Evolutionary conservation across 2,888 invertebrate genomes (phyloP).

Genomic region (Coelinius sp.): DNA sequence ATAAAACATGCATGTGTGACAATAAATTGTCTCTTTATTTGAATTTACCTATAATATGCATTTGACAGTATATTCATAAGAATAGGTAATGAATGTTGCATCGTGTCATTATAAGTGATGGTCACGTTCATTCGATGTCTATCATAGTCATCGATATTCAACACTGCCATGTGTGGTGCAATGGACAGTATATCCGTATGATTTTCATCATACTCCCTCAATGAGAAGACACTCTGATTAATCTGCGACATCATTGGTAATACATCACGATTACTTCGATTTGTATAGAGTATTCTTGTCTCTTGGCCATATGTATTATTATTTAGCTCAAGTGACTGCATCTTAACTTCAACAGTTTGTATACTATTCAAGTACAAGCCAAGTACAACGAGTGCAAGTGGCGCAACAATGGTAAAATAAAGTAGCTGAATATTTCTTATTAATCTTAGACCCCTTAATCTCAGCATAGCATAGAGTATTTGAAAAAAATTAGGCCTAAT

Average conservation of each 20-base stretch:
- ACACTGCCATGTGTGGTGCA: constrained; percentile 79
- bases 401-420: constrained; percentile 82
- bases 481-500: constrained; percentile 77
- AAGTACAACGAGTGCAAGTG: constrained; percentile 78
- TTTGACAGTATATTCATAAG: constrained; percentile 82
- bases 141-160: constrained; percentile 75
- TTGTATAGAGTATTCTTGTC: constrained; percentile 77
- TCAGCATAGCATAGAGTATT: constrained; percentile 78
- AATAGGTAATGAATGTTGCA: constrained; percentile 84
- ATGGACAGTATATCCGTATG: constrained; percentile 77
- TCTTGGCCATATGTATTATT: constrained; percentile 75
- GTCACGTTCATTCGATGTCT: constrained; percentile 73
- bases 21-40: not conserved
- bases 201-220: constrained; percentile 77
- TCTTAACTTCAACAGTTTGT: constrained; percentile 77
- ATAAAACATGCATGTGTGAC: not conserved
- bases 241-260: constrained; percentile 59
- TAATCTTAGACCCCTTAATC: constrained; percentile 78
- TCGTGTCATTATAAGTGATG: constrained; percentile 84
- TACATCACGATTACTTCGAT: constrained; percentile 72
- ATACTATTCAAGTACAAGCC: constrained; percentile 78
- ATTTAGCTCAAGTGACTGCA: constrained; percentile 77
- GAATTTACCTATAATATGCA: constrained; percentile 77
- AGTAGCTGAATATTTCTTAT: constrained; percentile 81
- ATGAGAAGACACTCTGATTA: constrained; percentile 62